phyloP scores from a whole-genome alignment of 2,113 vertebrate genomes.

The Athene noctua region DNA sequence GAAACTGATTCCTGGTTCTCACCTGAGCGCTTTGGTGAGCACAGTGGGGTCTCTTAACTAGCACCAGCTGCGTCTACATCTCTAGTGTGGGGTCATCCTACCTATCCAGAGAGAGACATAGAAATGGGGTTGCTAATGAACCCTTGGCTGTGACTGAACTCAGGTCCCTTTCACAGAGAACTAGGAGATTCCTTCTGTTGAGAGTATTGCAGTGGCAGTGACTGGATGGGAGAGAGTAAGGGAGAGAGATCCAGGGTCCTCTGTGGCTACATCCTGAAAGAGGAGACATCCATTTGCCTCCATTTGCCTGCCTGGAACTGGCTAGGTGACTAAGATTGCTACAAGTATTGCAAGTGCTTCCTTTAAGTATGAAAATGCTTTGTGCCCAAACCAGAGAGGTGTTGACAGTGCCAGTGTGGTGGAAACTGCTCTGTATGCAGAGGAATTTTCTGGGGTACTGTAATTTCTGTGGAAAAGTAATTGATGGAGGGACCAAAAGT shows the following conservation, averaged over 20 bases:
- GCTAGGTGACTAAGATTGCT: neutral
- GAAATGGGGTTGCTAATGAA: neutral
- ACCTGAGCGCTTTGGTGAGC: neutral
- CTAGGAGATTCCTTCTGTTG: neutral
- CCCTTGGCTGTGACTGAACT: neutral
- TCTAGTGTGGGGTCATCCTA: neutral
- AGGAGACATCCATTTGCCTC: neutral
- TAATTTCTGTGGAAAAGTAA: neutral
- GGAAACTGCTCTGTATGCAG: neutral
- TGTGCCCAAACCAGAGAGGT: neutral
- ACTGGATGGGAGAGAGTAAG: neutral
- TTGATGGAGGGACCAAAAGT: neutral
- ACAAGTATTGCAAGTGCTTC: neutral
- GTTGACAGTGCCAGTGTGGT: neutral
- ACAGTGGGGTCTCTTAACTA: neutral
- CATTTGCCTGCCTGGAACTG: neutral
- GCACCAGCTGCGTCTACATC: neutral
- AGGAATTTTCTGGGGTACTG: neutral
- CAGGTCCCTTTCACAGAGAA: neutral
- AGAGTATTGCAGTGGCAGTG: neutral
- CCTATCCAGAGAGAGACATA: neutral
- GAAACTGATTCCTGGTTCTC: neutral
- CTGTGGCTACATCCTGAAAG: neutral
- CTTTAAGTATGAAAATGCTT: neutral
- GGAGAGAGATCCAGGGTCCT: neutral